Conservation (phyloP, 2,113 vertebrate genomes). For the Reinhardtius hippoglossoides region DNA sequence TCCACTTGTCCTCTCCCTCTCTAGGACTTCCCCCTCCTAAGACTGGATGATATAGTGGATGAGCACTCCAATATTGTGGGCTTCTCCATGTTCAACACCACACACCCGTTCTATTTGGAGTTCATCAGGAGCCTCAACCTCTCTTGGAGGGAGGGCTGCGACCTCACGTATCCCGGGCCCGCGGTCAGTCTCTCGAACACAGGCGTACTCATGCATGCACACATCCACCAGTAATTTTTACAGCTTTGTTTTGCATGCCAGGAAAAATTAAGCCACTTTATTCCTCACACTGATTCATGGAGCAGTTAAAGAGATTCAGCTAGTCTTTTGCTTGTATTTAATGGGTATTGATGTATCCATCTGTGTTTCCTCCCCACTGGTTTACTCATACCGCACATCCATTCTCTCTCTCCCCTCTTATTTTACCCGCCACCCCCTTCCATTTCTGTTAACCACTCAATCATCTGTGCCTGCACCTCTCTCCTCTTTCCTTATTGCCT, state of each 20-base stretch:
- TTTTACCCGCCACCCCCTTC: slow-evolving; percentile 19
- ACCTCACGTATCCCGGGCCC: slow-evolving; percentile 88
- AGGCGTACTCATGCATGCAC: slow-evolving; percentile 11
- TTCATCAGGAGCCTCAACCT: slow-evolving; percentile 94
- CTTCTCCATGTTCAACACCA: slow-evolving; percentile 95
- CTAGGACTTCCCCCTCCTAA: slow-evolving; percentile 92
- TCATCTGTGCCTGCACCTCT: slow-evolving; percentile 28
- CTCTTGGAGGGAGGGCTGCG: slow-evolving; percentile 94
- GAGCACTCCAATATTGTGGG: slow-evolving; percentile 92
- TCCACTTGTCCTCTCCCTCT: slow-evolving; percentile 11
- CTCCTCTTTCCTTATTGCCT: slow-evolving; percentile 35
- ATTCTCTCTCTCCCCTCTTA: slow-evolving; percentile 39
- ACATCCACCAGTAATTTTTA: slow-evolving; percentile 42
- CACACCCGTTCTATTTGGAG: slow-evolving; percentile 93
- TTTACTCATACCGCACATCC: slow-evolving; percentile 45
- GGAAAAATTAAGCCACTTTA: slow-evolving; percentile 50
- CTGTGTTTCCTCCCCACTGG: slow-evolving; percentile 53
- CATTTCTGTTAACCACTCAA: slow-evolving; percentile 53
- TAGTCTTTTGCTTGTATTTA: slow-evolving; percentile 54
- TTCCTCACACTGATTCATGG: slow-evolving; percentile 56
- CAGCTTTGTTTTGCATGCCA: slow-evolving; percentile 56
- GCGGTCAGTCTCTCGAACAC: slow-evolving; percentile 81
- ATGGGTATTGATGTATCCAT: slow-evolving; percentile 63
- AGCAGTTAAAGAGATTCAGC: slow-evolving; percentile 61
- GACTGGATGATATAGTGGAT: slow-evolving; percentile 89